These are phyloP conservation scores for Oplegnathus fasciatus DNA, from an alignment of 2,113 vertebrate species.

Conservation along the genomic window DNA sequence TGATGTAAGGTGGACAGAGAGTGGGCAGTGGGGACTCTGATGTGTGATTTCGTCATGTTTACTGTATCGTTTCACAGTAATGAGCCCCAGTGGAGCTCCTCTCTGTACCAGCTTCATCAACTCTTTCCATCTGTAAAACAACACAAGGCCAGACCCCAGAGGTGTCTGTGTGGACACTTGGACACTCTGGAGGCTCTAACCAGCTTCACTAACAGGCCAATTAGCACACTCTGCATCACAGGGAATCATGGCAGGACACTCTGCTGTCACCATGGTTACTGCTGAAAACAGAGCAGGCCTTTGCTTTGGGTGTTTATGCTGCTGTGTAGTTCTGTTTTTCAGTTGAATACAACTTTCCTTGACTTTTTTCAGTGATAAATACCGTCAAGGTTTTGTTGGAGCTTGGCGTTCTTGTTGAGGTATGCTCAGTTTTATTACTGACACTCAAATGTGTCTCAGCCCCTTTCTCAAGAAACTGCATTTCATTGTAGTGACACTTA, in stretches of 20 bases:
- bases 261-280: not conserved
- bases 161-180: slow-evolving; percentile 31
- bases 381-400: no score
- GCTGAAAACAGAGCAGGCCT: not conserved
- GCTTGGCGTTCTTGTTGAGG: no score
- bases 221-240: not conserved
- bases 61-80: slow-evolving; percentile 8
- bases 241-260: not conserved
- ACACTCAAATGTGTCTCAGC: no score
- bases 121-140: slow-evolving; percentile 1
- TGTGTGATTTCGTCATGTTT: not conserved
- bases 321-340: not conserved
- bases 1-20: not conserved
- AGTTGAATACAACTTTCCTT: no score
- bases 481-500: no score
- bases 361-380: no score
- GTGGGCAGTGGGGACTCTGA: not conserved
- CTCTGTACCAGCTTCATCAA: not conserved
- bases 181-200: slow-evolving; percentile 9
- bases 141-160: not conserved
- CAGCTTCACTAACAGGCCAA: not conserved
- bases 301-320: not conserved
- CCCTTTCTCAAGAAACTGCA: no score
- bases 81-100: slow-evolving; percentile 5
- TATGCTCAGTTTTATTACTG: no score